Evolutionary conservation across 2,113 vertebrate species (phyloP).

Genomic region (Coryphaenoides rupestris): DNA sequence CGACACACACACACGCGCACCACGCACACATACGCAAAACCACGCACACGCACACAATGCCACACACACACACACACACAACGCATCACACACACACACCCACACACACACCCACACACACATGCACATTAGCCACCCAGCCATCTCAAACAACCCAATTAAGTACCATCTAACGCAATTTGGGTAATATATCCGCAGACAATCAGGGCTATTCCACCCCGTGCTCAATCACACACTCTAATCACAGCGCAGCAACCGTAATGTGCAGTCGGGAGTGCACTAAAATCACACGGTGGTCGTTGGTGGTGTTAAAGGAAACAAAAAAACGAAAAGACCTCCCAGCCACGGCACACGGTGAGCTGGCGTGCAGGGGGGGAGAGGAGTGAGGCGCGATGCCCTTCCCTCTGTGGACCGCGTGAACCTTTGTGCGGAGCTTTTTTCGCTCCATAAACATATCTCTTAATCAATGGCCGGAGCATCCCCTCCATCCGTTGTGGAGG

Average conservation of each 20-base stretch:
- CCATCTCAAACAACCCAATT: conserved; percentile 57
- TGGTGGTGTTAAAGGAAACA: neutral
- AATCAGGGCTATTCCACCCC: conserved; percentile 54
- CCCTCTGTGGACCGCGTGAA: conserved; percentile 15
- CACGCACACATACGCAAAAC: too few relatives aligned
- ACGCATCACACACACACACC: neutral
- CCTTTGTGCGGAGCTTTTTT: conserved; percentile 1
- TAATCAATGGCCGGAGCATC: conserved; percentile 57
- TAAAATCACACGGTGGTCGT: too few relatives aligned
- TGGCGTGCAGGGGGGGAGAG: neutral
- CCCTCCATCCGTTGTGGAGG: conserved; percentile 57
- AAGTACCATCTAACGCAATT: conserved; percentile 52
- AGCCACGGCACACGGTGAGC: neutral
- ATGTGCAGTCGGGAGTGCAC: conserved; percentile 44
- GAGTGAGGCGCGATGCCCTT: neutral
- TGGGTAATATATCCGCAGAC: conserved; percentile 61
- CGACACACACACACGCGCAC: too few relatives aligned
- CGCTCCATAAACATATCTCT: conserved; percentile 54
- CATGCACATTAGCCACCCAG: conserved; percentile 19
- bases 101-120: neutral
- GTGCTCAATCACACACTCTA: conserved; percentile 54
- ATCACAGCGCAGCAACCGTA: conserved; percentile 61
- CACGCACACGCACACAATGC: too few relatives aligned
- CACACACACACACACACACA: too few relatives aligned
- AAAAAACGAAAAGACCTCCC: too few relatives aligned